A percentile compares a stretch with the other conserved stretches of the same genome.
Evolutionary conservation across 2,888 invertebrate species (phyloP).

Genomic region (Aspidiotus rigidus): DNA sequence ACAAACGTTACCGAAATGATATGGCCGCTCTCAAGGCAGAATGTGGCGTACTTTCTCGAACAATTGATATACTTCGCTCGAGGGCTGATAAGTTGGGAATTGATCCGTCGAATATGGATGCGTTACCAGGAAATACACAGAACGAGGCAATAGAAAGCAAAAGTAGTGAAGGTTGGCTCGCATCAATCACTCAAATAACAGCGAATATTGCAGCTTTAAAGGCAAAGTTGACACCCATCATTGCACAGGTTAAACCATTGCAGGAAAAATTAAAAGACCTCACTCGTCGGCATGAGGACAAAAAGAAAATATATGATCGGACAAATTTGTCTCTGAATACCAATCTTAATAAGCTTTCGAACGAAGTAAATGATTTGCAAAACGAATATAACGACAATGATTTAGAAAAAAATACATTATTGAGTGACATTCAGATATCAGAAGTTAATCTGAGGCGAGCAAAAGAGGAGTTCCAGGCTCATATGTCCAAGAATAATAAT

Average conservation of each 20-base stretch:
- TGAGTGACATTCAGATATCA: slow-evolving; percentile 8
- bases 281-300: slow-evolving; percentile 58
- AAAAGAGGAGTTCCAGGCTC: slow-evolving; percentile 19
- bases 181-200: slow-evolving; percentile 41
- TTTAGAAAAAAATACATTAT: background rate
- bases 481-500: slow-evolving; percentile 16
- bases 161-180: slow-evolving; percentile 27
- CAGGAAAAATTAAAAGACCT: slow-evolving; percentile 57
- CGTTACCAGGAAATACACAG: background rate
- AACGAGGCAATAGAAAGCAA: slow-evolving; percentile 17
- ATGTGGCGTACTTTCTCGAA: slow-evolving; percentile 63
- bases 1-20: slow-evolving; percentile 70
- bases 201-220: slow-evolving; percentile 55
- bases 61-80: slow-evolving; percentile 59
- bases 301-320: slow-evolving; percentile 58
- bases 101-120: background rate
- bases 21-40: slow-evolving; percentile 68
- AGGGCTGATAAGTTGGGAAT: slow-evolving; percentile 50
- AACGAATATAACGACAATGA: background rate
- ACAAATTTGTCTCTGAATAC: slow-evolving; percentile 51
- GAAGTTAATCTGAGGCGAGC: slow-evolving; percentile 22
- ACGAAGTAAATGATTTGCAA: slow-evolving; percentile 34
- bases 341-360: slow-evolving; percentile 41
- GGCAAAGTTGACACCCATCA: slow-evolving; percentile 49
- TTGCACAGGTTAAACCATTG: slow-evolving; percentile 53